Conservation (phyloP, 2,888 invertebrate species). For the Elegia similella region DNA sequence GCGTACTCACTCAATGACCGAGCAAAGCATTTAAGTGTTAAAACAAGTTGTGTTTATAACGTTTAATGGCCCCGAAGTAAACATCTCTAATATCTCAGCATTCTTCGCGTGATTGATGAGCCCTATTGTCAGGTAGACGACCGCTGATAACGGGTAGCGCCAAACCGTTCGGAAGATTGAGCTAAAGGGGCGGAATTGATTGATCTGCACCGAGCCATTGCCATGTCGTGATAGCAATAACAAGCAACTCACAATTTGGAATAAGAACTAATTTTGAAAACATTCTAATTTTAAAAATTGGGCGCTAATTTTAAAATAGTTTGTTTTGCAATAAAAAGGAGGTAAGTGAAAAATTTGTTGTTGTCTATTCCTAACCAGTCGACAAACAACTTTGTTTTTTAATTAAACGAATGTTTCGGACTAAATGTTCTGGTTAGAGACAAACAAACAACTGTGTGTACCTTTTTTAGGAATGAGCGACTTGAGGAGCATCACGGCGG, state of each 20-base stretch:
- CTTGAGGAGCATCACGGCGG: constrained; percentile 97
- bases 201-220: constrained; percentile 34
- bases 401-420: constrained; percentile 7
- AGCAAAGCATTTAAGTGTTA: constrained; percentile 35
- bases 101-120: constrained; percentile 71
- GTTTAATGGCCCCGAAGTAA: constrained; percentile 57
- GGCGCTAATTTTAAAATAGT: too few species aligned
- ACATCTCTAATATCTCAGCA: constrained; percentile 45
- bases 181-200: constrained; percentile 39
- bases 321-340: not conserved
- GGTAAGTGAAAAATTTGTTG: constrained; percentile 11
- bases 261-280: constrained; percentile 12
- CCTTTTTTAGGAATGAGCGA: constrained; percentile 99
- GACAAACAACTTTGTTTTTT: constrained; percentile 16
- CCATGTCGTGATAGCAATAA: constrained; percentile 12
- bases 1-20: constrained; percentile 18
- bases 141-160: constrained; percentile 58
- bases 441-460: constrained; percentile 63
- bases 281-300: constrained; percentile 14
- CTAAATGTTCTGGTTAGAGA: constrained; percentile 25
- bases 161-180: constrained; percentile 64
- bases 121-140: constrained; percentile 67
- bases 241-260: constrained; percentile 10
- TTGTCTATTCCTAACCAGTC: constrained; percentile 22
- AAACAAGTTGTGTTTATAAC: constrained; percentile 62